Conservation (phyloP, 2,888 invertebrate genomes). For the Notodromas monacha region DNA sequence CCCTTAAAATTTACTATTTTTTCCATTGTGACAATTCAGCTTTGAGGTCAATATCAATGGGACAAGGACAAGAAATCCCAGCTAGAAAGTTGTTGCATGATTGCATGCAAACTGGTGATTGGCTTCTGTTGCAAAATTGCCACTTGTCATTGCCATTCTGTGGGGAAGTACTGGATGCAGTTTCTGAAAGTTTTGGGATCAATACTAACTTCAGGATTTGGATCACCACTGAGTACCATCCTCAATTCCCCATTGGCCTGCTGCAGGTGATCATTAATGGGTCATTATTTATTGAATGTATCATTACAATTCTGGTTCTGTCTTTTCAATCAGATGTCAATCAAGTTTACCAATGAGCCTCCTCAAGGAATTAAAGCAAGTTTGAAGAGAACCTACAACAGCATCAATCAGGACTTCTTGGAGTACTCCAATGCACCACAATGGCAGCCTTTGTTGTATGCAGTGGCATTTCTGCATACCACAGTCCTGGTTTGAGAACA, state of each 20-base stretch:
- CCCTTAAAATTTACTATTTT: conserved; percentile 5
- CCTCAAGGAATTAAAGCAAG: conserved; percentile 80
- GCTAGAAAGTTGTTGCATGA: conserved; percentile 48
- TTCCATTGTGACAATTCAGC: conserved; percentile 11
- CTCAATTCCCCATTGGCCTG: conserved; percentile 59
- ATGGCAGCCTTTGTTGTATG: conserved; percentile 74
- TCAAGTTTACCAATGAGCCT: conserved; percentile 89
- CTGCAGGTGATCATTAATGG: conserved; percentile 17
- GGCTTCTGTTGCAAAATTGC: conserved; percentile 80
- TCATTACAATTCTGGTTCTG: neutral
- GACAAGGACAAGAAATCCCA: conserved; percentile 73
- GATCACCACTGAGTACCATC: conserved; percentile 78
- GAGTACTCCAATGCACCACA: conserved; percentile 66
- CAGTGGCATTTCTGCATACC: conserved; percentile 75
- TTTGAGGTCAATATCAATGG: conserved; percentile 64
- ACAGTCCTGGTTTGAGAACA: conserved; percentile 24
- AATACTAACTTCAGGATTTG: conserved; percentile 35
- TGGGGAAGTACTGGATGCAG: conserved; percentile 57
- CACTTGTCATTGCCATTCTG: conserved; percentile 82
- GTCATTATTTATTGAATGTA: neutral
- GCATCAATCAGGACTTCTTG: conserved; percentile 50
- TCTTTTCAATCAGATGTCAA: conserved; percentile 42
- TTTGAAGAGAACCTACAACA: conserved; percentile 68
- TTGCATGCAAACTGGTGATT: conserved; percentile 44
- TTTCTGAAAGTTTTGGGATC: conserved; percentile 48